These are phyloP conservation scores for Plumapathes pennacea DNA, from an alignment of 92 coral and sea anemone species.

Conservation along the genomic window DNA sequence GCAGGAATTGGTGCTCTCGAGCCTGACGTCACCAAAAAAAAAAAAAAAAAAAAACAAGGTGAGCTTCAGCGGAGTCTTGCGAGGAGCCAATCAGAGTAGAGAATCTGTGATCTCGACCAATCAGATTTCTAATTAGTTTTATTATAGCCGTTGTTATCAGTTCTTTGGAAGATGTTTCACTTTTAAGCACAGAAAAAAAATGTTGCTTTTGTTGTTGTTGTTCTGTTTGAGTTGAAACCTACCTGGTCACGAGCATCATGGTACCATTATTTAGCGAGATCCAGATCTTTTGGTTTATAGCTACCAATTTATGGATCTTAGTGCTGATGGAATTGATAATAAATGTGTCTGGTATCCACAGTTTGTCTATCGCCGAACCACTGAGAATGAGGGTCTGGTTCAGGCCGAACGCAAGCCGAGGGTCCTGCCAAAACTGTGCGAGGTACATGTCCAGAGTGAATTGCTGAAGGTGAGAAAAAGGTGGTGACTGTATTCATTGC, in stretches of 20 bases:
- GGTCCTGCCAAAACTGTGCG: conserved; percentile 97
- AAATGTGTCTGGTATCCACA: conserved; percentile 98
- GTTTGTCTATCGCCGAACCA: conserved; percentile 69
- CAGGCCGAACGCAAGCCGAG: conserved; percentile 79
- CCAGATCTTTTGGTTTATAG: conserved; percentile 85
- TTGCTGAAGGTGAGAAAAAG: too few relatives aligned
- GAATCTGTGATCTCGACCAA: too few relatives aligned
- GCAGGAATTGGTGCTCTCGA: too few relatives aligned
- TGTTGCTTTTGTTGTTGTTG: not conserved
- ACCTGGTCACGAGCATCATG: conserved; percentile 79
- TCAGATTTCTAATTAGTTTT: too few relatives aligned
- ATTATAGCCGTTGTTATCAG: too few relatives aligned
- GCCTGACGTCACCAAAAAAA: too few relatives aligned
- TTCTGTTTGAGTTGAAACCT: not conserved
- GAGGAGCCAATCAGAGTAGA: too few relatives aligned
- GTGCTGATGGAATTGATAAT: conserved; percentile 88
- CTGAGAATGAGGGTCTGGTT: conserved; percentile 82
- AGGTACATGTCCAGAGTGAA: conserved; percentile 83
- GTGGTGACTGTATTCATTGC: too few relatives aligned
- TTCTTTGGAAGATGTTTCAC: too few relatives aligned
- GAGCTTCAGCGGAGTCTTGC: too few relatives aligned
- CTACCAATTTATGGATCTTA: conserved; percentile 71
- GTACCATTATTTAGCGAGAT: conserved; percentile 70
- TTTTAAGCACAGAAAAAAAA: too few relatives aligned
- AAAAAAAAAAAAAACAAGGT: too few relatives aligned